These are phyloP conservation scores for Sciurus vulgaris DNA, from an alignment of 2,797 vertebrate species.

Conservation along the genomic window DNA sequence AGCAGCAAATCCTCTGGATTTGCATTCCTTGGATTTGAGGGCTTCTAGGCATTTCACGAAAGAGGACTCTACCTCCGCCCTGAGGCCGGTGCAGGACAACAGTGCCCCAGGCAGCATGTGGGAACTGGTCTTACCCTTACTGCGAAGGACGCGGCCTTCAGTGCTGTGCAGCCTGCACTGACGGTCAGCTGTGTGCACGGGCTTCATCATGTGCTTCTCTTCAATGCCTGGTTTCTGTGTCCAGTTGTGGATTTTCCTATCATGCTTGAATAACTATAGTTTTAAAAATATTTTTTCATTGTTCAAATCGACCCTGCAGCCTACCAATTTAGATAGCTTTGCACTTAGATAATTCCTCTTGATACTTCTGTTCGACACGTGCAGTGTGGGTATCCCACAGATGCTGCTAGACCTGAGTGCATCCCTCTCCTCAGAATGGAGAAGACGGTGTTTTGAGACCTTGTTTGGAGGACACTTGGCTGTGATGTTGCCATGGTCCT, in stretches of 20 bases:
- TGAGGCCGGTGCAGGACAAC: rapidly evolving
- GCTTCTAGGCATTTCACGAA: neutral
- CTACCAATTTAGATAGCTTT: neutral
- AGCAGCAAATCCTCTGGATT: neutral
- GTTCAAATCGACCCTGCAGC: neutral
- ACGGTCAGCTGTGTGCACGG: rapidly evolving
- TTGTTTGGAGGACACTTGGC: too few relatives aligned
- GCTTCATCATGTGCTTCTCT: neutral
- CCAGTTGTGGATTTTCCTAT: neutral
- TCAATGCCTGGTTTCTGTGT: neutral
- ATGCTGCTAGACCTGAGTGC: neutral
- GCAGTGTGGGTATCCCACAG: neutral
- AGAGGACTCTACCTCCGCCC: neutral
- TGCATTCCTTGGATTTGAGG: neutral
- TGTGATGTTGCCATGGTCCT: rapidly evolving
- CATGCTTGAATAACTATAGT: neutral
- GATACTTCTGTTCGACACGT: neutral
- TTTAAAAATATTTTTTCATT: neutral
- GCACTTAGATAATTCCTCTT: neutral
- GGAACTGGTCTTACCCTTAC: too few relatives aligned
- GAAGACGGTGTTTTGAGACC: neutral
- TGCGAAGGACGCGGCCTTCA: neutral
- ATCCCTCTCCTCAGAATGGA: neutral
- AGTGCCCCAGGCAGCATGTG: too few relatives aligned
- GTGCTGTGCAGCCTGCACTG: rapidly evolving